phyloP scores from a whole-genome alignment of 1,140 invertebrate genomes.

The Drosophila pruinosa region DNA sequence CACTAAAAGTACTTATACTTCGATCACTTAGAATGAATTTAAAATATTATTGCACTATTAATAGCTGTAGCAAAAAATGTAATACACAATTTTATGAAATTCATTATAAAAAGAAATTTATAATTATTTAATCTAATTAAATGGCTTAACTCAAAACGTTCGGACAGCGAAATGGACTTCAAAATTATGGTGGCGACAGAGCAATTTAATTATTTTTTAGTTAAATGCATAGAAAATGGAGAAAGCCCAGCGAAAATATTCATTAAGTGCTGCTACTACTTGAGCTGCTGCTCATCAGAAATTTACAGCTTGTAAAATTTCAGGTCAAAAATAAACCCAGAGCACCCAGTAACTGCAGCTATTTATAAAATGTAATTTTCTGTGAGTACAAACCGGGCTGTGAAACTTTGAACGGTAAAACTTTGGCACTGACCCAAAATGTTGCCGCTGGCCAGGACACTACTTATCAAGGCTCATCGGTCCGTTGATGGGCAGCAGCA shows the following conservation, averaged over 20 bases:
- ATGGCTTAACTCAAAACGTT: neutral
- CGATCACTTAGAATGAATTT: no score
- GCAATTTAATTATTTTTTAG: conserved; percentile 57
- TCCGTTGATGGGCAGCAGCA: conserved; percentile 27
- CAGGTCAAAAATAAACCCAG: conserved; percentile 38
- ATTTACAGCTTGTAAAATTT: conserved; percentile 65
- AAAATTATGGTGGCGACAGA: neutral
- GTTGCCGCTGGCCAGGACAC: conserved; percentile 28
- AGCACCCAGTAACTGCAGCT: conserved; percentile 50
- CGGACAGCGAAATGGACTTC: conserved; percentile 29
- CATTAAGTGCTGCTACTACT: conserved; percentile 43
- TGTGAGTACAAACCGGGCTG: neutral
- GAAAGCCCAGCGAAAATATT: conserved; percentile 49
- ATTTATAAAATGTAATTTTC: conserved; percentile 75
- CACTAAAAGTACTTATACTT: no score
- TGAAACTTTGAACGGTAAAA: conserved; percentile 31
- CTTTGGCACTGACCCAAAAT: conserved; percentile 66
- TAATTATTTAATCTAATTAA: neutral
- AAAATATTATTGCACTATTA: no score
- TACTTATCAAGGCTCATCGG: conserved; percentile 36
- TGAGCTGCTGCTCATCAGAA: conserved; percentile 63
- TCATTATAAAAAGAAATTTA: neutral
- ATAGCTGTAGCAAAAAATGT: neutral
- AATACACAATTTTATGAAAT: neutral
- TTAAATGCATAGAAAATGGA: conserved; percentile 57